Conservation (phyloP, 2,888 invertebrate genomes). For the Parascotia fuliginaria region DNA sequence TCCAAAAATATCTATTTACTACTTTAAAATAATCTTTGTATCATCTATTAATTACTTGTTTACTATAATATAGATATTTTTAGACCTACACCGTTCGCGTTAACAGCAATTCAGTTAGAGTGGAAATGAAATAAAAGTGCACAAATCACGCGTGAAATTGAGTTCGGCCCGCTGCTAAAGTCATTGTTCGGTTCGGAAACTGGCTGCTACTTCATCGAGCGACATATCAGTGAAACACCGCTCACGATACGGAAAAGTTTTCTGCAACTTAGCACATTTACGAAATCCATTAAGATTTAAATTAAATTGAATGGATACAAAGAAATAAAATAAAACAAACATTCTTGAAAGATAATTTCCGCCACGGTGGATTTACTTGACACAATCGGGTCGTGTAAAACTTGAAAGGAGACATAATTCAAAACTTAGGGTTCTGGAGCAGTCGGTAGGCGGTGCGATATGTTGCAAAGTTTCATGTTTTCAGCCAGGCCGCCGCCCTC, state of each 20-base stretch:
- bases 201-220: constrained; percentile 53
- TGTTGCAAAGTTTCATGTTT: constrained; percentile 74
- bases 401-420: constrained; percentile 73
- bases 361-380: constrained; percentile 48
- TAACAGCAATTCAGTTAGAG: constrained; percentile 57
- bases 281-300: constrained; percentile 20
- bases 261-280: constrained; percentile 21
- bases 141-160: constrained; percentile 85
- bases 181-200: constrained; percentile 68
- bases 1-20: too few relatives aligned
- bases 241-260: constrained; percentile 25
- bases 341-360: constrained; percentile 46
- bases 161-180: constrained; percentile 72
- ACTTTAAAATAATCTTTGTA: too few relatives aligned
- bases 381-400: constrained; percentile 60
- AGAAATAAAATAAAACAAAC: constrained; percentile 16
- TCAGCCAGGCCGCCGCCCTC: constrained; percentile 63
- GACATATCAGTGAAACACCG: constrained; percentile 40
- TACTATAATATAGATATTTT: neutral
- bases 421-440: constrained; percentile 60
- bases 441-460: constrained; percentile 57
- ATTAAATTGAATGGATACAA: neutral
- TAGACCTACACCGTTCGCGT: constrained; percentile 16
- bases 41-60: too few relatives aligned
- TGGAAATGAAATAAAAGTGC: constrained; percentile 79